These are phyloP conservation scores for Cephus spinipes DNA, from an alignment of 2,888 invertebrate genomes.

Conservation along the genomic window DNA sequence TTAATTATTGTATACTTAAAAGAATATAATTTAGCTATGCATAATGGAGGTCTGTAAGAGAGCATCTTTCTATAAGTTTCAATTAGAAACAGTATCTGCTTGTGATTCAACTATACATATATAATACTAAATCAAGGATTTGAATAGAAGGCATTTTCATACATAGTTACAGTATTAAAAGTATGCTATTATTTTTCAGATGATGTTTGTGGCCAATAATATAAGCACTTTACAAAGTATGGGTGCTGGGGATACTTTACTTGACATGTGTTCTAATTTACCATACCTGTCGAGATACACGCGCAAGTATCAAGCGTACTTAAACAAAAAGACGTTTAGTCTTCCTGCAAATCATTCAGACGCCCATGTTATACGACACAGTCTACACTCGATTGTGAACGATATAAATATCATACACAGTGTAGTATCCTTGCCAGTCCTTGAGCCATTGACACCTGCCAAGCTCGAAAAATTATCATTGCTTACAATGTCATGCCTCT, in stretches of 20 bases:
- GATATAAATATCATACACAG: slow-evolving; percentile 87
- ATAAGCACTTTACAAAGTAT: slow-evolving; percentile 82
- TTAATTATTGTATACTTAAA: slow-evolving; percentile 12
- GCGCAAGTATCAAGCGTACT: slow-evolving; percentile 73
- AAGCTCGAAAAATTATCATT: slow-evolving; percentile 85
- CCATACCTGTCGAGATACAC: slow-evolving; percentile 76
- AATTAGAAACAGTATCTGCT: not conserved
- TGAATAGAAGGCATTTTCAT: not conserved
- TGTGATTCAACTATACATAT: not conserved
- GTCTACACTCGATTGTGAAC: slow-evolving; percentile 82
- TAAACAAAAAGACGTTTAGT: slow-evolving; percentile 75
- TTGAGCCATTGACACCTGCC: slow-evolving; percentile 89
- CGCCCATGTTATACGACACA: slow-evolving; percentile 80
- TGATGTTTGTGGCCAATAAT: slow-evolving; percentile 83
- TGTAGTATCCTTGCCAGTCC: slow-evolving; percentile 85
- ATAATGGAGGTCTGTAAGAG: not conserved
- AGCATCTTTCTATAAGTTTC: not conserved
- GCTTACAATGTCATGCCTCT: slow-evolving; percentile 85
- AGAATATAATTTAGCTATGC: not conserved
- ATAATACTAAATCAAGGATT: not conserved
- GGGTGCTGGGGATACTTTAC: slow-evolving; percentile 83
- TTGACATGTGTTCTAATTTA: slow-evolving; percentile 85
- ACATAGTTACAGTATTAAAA: not conserved
- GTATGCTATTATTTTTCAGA: slow-evolving; percentile 67
- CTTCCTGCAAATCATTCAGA: slow-evolving; percentile 78